phyloP scores from a whole-genome alignment of 2,888 invertebrate species.

The Ellobium chinense region DNA sequence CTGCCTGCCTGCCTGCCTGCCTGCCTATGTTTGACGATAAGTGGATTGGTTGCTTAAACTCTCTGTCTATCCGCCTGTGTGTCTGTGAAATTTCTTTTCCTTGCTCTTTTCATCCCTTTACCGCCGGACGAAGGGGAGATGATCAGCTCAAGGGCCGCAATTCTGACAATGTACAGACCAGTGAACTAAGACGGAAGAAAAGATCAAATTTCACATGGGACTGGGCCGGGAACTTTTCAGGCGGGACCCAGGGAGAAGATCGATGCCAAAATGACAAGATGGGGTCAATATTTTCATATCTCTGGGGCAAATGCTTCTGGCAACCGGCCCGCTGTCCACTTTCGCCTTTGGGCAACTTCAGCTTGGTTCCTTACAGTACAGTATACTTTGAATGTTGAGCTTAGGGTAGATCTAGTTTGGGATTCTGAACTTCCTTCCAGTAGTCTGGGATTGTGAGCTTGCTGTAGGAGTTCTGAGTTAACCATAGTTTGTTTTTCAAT shows the following conservation, averaged over 20 bases:
- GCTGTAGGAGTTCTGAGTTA: no score
- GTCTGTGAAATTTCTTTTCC: background rate
- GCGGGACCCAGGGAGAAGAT: constrained; percentile 21
- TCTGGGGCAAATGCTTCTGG: constrained; percentile 26
- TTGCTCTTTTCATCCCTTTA: background rate
- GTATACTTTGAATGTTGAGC: no score
- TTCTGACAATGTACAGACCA: constrained; percentile 27
- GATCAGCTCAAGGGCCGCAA: background rate
- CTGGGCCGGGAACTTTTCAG: constrained; percentile 14
- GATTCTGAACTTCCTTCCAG: no score
- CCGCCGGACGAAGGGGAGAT: background rate
- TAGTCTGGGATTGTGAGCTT: no score
- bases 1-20: no score
- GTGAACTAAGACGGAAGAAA: constrained; percentile 32
- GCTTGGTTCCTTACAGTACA: background rate
- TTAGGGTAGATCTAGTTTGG: no score
- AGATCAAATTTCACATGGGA: constrained; percentile 32
- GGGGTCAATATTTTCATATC: constrained; percentile 39
- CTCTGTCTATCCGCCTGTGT: background rate
- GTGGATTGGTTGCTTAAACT: no score
- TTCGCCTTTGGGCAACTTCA: constrained; percentile 10
- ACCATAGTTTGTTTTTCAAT: no score
- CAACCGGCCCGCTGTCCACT: constrained; percentile 15
- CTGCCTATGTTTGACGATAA: no score
- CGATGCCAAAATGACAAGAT: constrained; percentile 30